Evolutionary conservation across 2,888 invertebrate genomes (phyloP), one percentile per base, ranked within the genome.

Genomic region (Plagiodera versicolora): DNA sequence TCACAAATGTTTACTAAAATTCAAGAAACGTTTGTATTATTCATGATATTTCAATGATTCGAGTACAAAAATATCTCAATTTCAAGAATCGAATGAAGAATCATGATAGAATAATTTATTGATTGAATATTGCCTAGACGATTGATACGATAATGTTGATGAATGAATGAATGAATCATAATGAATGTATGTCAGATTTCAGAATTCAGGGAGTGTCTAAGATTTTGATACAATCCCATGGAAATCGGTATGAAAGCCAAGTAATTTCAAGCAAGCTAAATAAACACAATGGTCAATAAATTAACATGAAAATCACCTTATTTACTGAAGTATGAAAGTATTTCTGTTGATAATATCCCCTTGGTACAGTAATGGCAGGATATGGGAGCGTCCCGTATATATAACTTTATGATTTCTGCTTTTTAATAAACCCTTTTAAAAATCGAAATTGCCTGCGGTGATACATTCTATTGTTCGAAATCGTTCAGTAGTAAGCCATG

Each of bases 251-350:
- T 28, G 46, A 59, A 65, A 67, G 58, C 59, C 63, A 60, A 64
- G 69, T 67, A 66, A 74, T 74, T 75, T 74, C 74, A 75, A 75
- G 75, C 73, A 59, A 70, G 66, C 68, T 74, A 73, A 70, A 68
- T 75, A 74, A 75, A 75, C 68, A 76, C 76, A 76, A 76, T 76
- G 67, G 75, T 71, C 68, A 74, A 76, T 75, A 76, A 76, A 76
- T 76, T 73, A 65, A 60, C 67, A 61, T 67, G 64, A 64, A 65
- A 63, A 65, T 64, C 70, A 72, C 70, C 74, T 67, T 71, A 75
- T 73, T 75, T 74, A 75, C 75, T 76, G 70, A 70, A 74, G 74
- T 75, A 75, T 75, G 74, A 74, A 75, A 74, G 70, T 70, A 73
- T 74, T 75, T 74, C 72, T 70, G 67, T 70, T 71, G 70, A 70